Percentiles rank a stretch among this genome's conserved stretches.
Conservation (phyloP, 1,140 invertebrate genomes). For the Drosophila willistoni region DNA sequence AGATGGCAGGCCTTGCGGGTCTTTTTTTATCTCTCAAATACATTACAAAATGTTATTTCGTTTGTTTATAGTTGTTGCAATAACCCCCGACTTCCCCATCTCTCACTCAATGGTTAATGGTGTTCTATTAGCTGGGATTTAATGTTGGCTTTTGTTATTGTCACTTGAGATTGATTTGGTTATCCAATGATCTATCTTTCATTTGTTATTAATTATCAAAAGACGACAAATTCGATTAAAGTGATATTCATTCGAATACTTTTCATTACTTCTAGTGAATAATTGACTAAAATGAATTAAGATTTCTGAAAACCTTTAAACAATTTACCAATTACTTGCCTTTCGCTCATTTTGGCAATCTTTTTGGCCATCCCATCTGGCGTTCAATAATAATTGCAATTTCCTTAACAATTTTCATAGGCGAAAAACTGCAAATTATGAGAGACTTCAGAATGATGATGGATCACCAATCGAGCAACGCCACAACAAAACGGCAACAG, state of each 20-base stretch:
- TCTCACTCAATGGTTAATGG: not conserved
- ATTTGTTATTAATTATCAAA: not conserved
- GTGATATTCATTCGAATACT: too few species aligned
- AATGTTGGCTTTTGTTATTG: not conserved
- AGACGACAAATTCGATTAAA: too few species aligned
- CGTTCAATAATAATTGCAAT: slow-evolving; percentile 29
- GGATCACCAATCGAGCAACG: slow-evolving; percentile 74
- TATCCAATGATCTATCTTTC: not conserved
- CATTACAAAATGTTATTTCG: not conserved
- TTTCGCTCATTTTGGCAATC: slow-evolving; percentile 10
- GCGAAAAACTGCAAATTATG: slow-evolving; percentile 70
- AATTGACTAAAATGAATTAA: too few species aligned
- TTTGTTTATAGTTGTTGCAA: not conserved
- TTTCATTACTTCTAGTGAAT: too few species aligned
- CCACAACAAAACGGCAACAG: slow-evolving; percentile 78
- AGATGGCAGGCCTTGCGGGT: not conserved
- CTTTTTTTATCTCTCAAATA: not conserved
- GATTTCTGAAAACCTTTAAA: not conserved
- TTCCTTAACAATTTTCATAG: slow-evolving; percentile 62
- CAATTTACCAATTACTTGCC: slow-evolving; percentile 4
- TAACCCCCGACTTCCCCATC: not conserved
- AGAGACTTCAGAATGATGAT: slow-evolving; percentile 65
- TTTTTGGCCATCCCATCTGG: slow-evolving; percentile 12
- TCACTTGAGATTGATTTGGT: slow-evolving; percentile 9
- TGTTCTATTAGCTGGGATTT: not conserved